Conservation (phyloP, 2,797 vertebrate genomes). For the Catamblyrhynchus diadema region DNA sequence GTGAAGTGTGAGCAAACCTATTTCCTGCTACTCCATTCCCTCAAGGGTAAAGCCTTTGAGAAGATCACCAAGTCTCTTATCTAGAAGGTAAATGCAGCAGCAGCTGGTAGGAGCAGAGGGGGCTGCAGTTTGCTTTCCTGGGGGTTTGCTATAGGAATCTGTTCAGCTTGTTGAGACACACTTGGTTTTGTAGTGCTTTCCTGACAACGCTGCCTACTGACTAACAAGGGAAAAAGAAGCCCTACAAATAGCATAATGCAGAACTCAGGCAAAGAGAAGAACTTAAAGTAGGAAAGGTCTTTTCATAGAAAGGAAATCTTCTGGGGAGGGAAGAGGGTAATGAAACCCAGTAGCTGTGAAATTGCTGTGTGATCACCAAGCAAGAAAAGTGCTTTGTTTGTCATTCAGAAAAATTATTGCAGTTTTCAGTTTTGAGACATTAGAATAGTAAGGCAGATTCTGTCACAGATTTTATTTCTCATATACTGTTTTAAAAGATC, state of each 20-base stretch:
- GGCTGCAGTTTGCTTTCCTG: background rate
- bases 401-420: slow-evolving; percentile 36
- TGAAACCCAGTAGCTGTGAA: slow-evolving; percentile 30
- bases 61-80: background rate
- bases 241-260: background rate
- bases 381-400: background rate
- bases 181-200: background rate
- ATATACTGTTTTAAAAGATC: background rate
- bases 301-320: background rate
- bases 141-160: background rate
- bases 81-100: background rate
- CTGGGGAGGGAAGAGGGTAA: background rate
- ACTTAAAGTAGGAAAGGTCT: background rate
- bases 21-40: background rate
- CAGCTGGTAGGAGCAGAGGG: background rate
- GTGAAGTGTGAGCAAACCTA: background rate
- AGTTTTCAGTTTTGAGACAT: background rate
- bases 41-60: background rate
- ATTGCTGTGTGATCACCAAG: slow-evolving; percentile 15
- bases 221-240: background rate
- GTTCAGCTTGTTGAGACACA: background rate
- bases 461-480: background rate
- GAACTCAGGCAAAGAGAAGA: background rate
- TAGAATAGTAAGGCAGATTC: background rate
- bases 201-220: background rate